Conservation (phyloP, 2,797 vertebrate genomes). For the Botia almorhae region DNA sequence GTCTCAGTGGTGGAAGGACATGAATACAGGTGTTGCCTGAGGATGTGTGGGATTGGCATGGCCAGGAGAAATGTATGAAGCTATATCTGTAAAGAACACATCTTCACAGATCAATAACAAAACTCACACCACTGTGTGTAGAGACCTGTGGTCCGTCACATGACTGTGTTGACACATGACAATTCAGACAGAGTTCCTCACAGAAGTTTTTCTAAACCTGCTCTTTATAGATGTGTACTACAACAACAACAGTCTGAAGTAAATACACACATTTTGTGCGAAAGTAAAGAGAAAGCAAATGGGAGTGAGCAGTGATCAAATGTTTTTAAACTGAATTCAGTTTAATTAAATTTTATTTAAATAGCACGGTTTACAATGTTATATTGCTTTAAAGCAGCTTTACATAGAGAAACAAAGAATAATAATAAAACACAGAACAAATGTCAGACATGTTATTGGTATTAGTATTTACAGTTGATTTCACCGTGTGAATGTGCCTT, state of each 20-base stretch:
- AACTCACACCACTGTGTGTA: conserved; percentile 53
- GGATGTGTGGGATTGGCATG: conserved; percentile 25
- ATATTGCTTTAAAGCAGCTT: no score
- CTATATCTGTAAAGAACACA: conserved; percentile 18
- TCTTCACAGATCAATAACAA: conserved; percentile 58
- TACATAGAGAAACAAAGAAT: no score
- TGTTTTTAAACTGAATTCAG: no score
- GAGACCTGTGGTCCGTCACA: conserved; percentile 36
- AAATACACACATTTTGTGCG: not conserved
- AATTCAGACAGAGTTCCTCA: conserved; percentile 30
- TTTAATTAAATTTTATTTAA: no score
- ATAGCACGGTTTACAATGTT: no score
- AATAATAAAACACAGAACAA: no score
- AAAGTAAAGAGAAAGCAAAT: not conserved
- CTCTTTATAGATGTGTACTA: conserved; percentile 49
- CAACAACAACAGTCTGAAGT: conserved; percentile 28
- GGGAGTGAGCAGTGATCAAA: conserved; percentile 7
- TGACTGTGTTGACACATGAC: conserved; percentile 32
- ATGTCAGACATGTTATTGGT: no score
- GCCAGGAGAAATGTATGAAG: conserved; percentile 48
- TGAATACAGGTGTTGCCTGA: not conserved
- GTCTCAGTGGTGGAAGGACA: not conserved
- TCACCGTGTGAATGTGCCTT: conserved; percentile 41
- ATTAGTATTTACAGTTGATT: conserved; percentile 58
- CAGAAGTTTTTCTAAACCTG: conserved; percentile 27